Percentiles rank a stretch among this genome's conserved stretches.
Conservation (phyloP, 2,113 vertebrate species). For the Coryphaenoides rupestris region DNA sequence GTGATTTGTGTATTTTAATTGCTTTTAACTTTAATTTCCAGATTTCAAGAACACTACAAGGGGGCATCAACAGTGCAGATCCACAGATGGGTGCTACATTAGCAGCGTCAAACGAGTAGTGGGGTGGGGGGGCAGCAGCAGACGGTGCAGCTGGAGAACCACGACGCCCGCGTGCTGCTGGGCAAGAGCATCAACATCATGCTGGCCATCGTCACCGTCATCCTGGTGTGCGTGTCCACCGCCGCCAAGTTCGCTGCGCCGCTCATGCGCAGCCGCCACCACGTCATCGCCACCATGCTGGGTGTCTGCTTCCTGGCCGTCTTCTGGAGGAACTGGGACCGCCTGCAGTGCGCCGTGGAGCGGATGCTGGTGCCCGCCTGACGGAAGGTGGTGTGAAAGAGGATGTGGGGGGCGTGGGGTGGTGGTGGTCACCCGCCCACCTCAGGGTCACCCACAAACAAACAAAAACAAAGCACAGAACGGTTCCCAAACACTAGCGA, state of each 20-base stretch:
- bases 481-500: too few species aligned
- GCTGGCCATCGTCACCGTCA: slow-evolving; percentile 91
- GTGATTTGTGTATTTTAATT: too few species aligned
- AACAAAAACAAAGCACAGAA: too few species aligned
- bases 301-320: slow-evolving; percentile 81
- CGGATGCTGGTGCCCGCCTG: slow-evolving; percentile 80
- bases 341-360: slow-evolving; percentile 83
- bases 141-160: slow-evolving; percentile 90
- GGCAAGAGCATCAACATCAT: slow-evolving; percentile 97
- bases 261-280: slow-evolving; percentile 87
- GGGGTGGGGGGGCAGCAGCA: slow-evolving; percentile 80
- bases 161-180: slow-evolving; percentile 84
- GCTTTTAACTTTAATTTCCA: too few species aligned
- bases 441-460: too few species aligned
- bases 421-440: background rate
- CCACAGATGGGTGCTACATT: too few species aligned
- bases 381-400: too few species aligned
- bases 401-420: slow-evolving; percentile 4
- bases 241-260: slow-evolving; percentile 90
- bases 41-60: too few species aligned
- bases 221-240: slow-evolving; percentile 96
- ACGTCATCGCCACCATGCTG: slow-evolving; percentile 82
- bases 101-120: too few species aligned
- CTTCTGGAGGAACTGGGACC: slow-evolving; percentile 94
- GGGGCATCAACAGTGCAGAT: too few species aligned